These are phyloP conservation scores for Brachycybe producta DNA, from an alignment of 2,888 invertebrate species.

Conservation along the genomic window DNA sequence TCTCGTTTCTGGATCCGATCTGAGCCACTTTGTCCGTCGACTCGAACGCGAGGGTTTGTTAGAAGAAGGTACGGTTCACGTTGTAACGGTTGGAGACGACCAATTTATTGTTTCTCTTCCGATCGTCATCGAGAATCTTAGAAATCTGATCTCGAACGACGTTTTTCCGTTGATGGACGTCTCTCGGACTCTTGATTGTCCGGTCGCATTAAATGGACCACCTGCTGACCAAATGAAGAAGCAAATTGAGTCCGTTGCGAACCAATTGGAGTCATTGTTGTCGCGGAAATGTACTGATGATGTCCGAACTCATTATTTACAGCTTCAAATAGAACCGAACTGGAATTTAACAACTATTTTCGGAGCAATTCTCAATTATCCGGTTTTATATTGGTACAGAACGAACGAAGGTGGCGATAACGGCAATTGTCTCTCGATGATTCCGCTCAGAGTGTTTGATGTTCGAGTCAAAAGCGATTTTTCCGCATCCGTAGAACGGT, in stretches of 20 bases:
- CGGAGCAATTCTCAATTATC: slow-evolving; percentile 31
- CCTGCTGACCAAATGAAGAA: background rate
- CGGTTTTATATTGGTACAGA: slow-evolving; percentile 29
- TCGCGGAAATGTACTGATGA: too few relatives aligned
- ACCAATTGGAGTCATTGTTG: slow-evolving; percentile 10
- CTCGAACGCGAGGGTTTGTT: background rate
- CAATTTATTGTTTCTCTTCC: slow-evolving; percentile 1
- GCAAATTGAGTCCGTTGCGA: background rate
- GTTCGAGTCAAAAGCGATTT: slow-evolving; percentile 6
- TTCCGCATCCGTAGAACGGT: background rate
- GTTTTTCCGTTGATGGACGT: slow-evolving; percentile 1
- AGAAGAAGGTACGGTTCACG: background rate
- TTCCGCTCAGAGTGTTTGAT: slow-evolving; percentile 10
- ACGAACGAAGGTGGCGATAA: background rate
- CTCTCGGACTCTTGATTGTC: slow-evolving; percentile 2
- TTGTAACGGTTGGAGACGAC: slow-evolving; percentile 10
- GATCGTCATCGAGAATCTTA: background rate
- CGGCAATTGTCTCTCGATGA: slow-evolving; percentile 11
- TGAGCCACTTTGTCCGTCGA: slow-evolving; percentile 15
- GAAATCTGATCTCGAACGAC: background rate
- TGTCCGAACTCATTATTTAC: background rate
- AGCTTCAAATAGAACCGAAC: slow-evolving; percentile 9
- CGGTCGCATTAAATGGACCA: background rate
- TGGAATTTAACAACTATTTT: slow-evolving; percentile 29
- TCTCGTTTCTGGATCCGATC: slow-evolving; percentile 18